phyloP scores from a whole-genome alignment of 1,140 invertebrate genomes.

The Oppia nitens region DNA sequence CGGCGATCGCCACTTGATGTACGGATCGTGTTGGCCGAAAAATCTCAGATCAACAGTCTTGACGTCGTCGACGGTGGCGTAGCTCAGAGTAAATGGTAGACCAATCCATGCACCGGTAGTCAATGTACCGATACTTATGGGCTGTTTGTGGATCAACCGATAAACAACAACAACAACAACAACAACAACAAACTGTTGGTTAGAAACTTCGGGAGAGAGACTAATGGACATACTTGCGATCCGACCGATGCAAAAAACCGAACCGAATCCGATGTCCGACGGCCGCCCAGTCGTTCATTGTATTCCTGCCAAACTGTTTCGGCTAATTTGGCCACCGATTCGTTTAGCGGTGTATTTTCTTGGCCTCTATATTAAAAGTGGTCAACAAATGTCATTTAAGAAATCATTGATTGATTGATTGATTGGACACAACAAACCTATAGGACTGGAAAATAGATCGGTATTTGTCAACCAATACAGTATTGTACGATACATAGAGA shows the following conservation, averaged over 20 bases:
- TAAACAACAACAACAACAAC: too few relatives aligned
- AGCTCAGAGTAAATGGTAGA: not conserved
- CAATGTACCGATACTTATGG: too few relatives aligned
- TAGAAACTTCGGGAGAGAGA: not conserved
- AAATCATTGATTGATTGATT: not conserved
- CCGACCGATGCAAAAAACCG: not conserved
- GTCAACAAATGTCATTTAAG: not conserved
- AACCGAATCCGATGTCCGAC: not conserved
- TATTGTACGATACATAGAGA: not conserved
- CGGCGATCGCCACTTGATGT: not conserved
- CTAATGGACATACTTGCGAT: not conserved
- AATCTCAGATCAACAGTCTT: not conserved
- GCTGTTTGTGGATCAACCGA: too few relatives aligned
- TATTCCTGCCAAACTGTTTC: not conserved
- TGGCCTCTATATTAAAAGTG: not conserved
- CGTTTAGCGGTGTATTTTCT: not conserved
- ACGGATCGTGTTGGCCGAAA: not conserved
- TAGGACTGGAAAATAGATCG: not conserved
- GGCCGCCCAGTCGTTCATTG: not conserved
- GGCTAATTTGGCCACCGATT: not conserved
- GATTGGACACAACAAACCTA: not conserved
- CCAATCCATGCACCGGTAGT: not conserved
- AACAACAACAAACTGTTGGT: too few relatives aligned
- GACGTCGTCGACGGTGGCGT: not conserved
- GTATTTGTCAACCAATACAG: not conserved